Base-by-base conservation (phyloP, 2,888 invertebrate species). In the Acrocera orbiculus region DNA sequence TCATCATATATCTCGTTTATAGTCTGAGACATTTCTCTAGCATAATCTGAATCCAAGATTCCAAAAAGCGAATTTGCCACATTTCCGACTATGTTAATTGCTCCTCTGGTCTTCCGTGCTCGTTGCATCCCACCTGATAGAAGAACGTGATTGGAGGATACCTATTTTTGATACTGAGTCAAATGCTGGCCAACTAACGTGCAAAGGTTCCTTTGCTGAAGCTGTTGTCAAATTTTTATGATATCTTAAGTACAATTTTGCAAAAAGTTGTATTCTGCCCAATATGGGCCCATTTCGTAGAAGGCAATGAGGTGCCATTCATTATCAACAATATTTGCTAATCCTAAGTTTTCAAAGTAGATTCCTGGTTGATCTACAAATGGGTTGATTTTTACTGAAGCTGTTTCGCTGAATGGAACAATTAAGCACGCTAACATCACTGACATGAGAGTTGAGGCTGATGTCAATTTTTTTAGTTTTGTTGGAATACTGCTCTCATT, bases 41-140 rank as follows among this genome's bases (percentile, higher is more conserved):
- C 32, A 17, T 32, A 32, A n/a, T 32, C 26, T 5, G 16, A 4
- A 19, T 33, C 33, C n/a, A 33, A 16, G 10, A 33, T 17, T 7
- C 26, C 33, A 17, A 33, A 33, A 4, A 33, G 33, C 14, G 4
- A n/a, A 7, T 19, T 26, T 8, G 27, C 33, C 14, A 33, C 4
- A 14, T 19, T 27, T 10, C 27, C 27, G 4, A 27, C 25, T 5
- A 32, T 11, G 23, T 33, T 33, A 4, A 33, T 16, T 14, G 33
- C 23, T 19, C 27, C 20, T 27, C 27, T 27, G 2, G 11, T 27
- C 9, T 10, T 8, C 6, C 27, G 27, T 14, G 14, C 8, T 8
- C 6, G 11, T 9, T 5, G 11, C 16, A n/a, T 9, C 6, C 15
- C 10, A 9, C 5, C 5, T n/a, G 5, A 6, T 26, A 26, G 13